A percentile compares a stretch with the other conserved stretches of the same genome.
These are phyloP conservation scores for Cecidostiba fungosa DNA, from an alignment of 2,888 invertebrate species.

Conservation along the genomic window DNA sequence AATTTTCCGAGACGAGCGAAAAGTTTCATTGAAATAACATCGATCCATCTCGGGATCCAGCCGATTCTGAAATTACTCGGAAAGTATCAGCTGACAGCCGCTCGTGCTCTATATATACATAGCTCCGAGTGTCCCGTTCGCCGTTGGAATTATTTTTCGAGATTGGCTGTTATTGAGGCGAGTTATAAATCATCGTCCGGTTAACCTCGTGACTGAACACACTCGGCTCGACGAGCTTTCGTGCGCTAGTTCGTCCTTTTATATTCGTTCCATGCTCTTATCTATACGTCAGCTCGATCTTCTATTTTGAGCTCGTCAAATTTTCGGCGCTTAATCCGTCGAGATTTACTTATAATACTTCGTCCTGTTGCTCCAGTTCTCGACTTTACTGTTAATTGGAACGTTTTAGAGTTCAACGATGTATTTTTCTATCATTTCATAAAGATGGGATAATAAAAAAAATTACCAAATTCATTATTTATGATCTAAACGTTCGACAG, in stretches of 20 bases:
- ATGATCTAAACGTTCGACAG: no score
- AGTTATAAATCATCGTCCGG: slow-evolving; percentile 60
- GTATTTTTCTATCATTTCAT: no score
- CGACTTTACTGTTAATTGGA: background rate
- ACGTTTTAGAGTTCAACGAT: background rate
- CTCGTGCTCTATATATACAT: no score
- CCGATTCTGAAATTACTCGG: slow-evolving; percentile 18
- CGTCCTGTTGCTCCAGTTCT: slow-evolving; percentile 6
- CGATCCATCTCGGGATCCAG: background rate
- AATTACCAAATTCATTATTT: no score
- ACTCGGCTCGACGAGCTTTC: slow-evolving; percentile 25
- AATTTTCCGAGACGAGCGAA: background rate
- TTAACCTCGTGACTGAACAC: slow-evolving; percentile 44
- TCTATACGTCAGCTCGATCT: background rate
- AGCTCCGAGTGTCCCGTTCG: background rate
- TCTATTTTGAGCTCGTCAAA: background rate
- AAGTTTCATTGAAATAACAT: slow-evolving; percentile 2
- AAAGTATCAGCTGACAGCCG: slow-evolving; percentile 36
- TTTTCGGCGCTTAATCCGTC: no score
- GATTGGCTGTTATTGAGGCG: slow-evolving; percentile 35
- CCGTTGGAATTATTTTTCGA: slow-evolving; percentile 52
- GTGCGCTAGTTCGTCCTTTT: slow-evolving; percentile 21
- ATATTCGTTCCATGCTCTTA: background rate
- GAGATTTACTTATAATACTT: background rate
- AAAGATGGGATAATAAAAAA: no score